Base-by-base conservation (phyloP, 92 coral and sea anemone species). In the Meandrina meandrites region DNA sequence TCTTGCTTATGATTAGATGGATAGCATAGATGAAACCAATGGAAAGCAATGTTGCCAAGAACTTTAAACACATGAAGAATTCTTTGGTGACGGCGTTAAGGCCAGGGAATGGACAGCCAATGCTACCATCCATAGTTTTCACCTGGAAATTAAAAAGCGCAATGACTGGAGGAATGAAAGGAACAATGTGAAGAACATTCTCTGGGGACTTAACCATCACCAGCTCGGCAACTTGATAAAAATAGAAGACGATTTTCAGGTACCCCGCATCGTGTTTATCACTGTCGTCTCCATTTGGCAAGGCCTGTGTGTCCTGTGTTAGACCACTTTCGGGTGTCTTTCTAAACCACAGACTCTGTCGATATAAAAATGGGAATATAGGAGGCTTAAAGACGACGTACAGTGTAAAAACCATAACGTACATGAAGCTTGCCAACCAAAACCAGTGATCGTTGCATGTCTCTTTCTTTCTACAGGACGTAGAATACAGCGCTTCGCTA, bases 61-160 rank as follows among this genome's bases (percentile, higher is more conserved):
- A 83, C 45, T 82, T 76, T 22, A 85, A 27, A 18, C 78, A 64
- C 27, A 71, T 27, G 15, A 91, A 91, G 70, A 91, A 67, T 37
- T 84, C 86, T 58, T 88, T 91, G 12, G 94, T 91, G 40, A 88
- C 80, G 6, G 51, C 91, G 17, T 56, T 85, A 11, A 86, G 71
- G 34, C 92, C 86, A 24, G 92, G 90, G 17, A 90, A 90, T n/a
- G 90, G 92, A 28, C 92, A 90, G 28, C 86, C 86, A 48, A 90
- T 54, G 42, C 80, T 81, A 32, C 78, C 81, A 1, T 81, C 0
- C n/a, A 86, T 7, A 30, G 78, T 58, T 32, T 42, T 66, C 0
- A 90, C 76, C 27, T 90, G 86, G 57, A 86, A 90, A 47, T 86
- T 78, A 54, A 86, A 86, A 53, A 90, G 27, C 3, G 88, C 84